Evolutionary conservation across 2,888 invertebrate genomes (phyloP), one percentile per base, ranked within the genome.

Genomic region (Pycnomerus fuliginosus): DNA sequence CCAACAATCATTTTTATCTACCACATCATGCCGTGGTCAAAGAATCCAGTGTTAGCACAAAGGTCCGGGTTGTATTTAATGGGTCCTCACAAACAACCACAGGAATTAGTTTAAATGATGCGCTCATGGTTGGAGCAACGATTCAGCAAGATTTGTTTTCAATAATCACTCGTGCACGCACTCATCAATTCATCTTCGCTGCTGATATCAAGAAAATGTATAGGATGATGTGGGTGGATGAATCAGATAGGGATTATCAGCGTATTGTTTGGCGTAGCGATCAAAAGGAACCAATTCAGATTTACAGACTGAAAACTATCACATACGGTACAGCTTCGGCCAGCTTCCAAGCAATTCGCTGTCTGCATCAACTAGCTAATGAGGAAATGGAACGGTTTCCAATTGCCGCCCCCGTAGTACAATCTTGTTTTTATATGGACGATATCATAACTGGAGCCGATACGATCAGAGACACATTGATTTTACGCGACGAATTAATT

Each of bases 161-260:
- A n/a, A 37, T 56, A 20, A 45, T 55, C 28, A 33, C 41, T 3
- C 52, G 50, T 20, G 16, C 51, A 14, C 5, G 44, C 1, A 8
- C 23, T 12, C 36, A 52, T 44, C 11, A 37, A 30, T 38, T 24
- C 31, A 46, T 49, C 3, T 16, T 53, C 10, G 29, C 45, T 2
- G 52, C 48, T 5, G 56, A 52, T 16, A 49, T 55, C 17, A 14
- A 22, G 20, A 54, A 56, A 48, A 52, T 57, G 55, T 56, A 49
- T 38, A 11, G 57, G 16, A 52, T 50, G 40, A 43, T 56, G 11
- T 32, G 30, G 12, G 25, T 57, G n/a, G 20, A 41, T 12, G 23
- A 25, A 2, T 29, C 45, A 15, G 27, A 56, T 16, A 15, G 50
- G 20, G 32, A 38, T 17, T 53, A 35, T 37, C 57, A 54, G 32